A percentile compares a stretch with the other conserved stretches of the same genome.
These are phyloP conservation scores for Leuciscus idus DNA, from an alignment of 2,113 vertebrate species.

Conservation along the genomic window DNA sequence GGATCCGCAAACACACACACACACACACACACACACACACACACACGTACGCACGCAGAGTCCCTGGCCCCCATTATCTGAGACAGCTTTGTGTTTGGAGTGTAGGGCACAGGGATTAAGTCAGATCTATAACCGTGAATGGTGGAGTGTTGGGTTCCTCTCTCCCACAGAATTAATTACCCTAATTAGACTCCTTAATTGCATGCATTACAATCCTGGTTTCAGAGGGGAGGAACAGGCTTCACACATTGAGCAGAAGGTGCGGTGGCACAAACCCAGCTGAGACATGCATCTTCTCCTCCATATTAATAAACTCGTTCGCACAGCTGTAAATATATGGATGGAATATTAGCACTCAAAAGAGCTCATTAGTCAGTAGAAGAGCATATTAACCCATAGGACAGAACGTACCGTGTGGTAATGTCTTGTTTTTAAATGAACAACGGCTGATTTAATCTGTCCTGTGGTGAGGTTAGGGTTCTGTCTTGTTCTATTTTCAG, in stretches of 20 bases:
- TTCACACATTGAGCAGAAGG: conserved; percentile 49
- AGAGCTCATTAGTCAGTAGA: conserved; percentile 40
- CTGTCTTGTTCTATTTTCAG: conserved; percentile 24
- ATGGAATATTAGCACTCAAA: conserved; percentile 36
- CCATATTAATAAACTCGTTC: conserved; percentile 50
- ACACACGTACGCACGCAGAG: conserved; percentile 19
- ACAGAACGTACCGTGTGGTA: conserved; percentile 37
- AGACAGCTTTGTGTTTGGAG: conserved; percentile 64
- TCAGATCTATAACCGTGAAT: conserved; percentile 76
- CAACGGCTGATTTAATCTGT: conserved; percentile 48
- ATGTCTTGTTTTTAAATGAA: conserved; percentile 49
- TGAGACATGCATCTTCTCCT: conserved; percentile 41
- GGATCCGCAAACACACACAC: background rate
- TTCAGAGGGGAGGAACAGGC: conserved; percentile 58
- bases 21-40: background rate
- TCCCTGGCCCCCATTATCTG: conserved; percentile 56
- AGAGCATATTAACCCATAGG: conserved; percentile 35
- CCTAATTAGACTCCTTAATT: conserved; percentile 82
- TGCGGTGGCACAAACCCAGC: conserved; percentile 40
- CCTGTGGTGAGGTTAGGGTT: conserved; percentile 43
- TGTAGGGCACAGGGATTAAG: conserved; percentile 72
- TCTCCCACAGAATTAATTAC: conserved; percentile 80
- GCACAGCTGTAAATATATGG: conserved; percentile 47
- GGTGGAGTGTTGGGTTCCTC: conserved; percentile 68
- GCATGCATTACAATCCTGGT: conserved; percentile 78